Evolutionary conservation across 2,113 vertebrate species (phyloP).

Genomic region (Sitta europaea): DNA sequence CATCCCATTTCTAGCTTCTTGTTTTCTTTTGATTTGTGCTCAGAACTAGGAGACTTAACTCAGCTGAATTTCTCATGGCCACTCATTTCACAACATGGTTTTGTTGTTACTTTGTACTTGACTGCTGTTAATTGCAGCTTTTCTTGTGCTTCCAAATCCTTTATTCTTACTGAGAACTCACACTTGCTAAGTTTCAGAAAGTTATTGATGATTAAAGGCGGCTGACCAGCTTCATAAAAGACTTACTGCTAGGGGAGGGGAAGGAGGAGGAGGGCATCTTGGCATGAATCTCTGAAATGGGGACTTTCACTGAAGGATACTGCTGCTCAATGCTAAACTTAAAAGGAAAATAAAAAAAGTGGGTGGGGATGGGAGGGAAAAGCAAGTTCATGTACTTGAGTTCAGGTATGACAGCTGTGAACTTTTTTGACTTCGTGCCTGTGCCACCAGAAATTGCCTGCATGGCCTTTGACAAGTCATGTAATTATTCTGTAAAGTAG

Average conservation of each 20-base stretch:
- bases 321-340: not conserved
- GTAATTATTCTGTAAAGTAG: not conserved
- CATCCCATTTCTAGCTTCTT: not conserved
- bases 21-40: not conserved
- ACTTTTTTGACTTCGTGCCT: not conserved
- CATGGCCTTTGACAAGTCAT: not conserved
- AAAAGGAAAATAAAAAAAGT: not conserved
- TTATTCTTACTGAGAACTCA: not conserved
- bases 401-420: not conserved
- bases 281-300: not conserved
- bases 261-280: not conserved
- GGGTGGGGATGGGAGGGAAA: not conserved
- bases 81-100: not conserved
- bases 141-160: not conserved
- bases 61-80: not conserved
- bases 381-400: not conserved
- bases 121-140: not conserved
- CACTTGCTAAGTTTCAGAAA: not conserved
- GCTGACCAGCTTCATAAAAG: not conserved
- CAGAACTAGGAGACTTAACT: not conserved
- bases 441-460: not conserved
- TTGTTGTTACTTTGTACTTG: not conserved
- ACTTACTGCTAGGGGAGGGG: not conserved
- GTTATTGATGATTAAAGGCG: not conserved
- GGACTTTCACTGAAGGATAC: not conserved